Base-by-base conservation (phyloP, 2,797 vertebrate species). In the Antennarius maculatus region DNA sequence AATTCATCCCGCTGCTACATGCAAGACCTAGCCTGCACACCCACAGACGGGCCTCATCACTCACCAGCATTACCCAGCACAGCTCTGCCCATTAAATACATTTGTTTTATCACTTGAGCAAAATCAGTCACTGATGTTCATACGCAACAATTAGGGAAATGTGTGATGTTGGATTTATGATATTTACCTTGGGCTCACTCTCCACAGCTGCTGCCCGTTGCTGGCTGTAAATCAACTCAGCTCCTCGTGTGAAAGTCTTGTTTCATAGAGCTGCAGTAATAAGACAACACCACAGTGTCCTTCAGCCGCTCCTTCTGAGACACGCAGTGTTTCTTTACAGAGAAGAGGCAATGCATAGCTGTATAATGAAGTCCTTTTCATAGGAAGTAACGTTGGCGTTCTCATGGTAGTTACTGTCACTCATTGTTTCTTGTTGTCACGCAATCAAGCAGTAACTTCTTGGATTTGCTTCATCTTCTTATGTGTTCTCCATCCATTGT, bases 221-320 rank as follows among this genome's bases (percentile, higher is more conserved):
- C 12, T 43, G 46, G 52, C 50, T 59, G 57, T 84, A 48, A 80
- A 83, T 84, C 39, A 72, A 62, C 51, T 57, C 17, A 54, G 48
- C 55, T 69, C n/a, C 23, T 16, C 27, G 17, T 60, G 50, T 72
- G 62, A 66, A 73, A 74, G 0, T 27, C 46, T 66, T 14, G 16
- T 74, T 76, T 73, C 50, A 59, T 43, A 49, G 65, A 60, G 39
- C 57, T 66, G 41, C 43, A 50, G 50, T 67, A 62, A 65, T 68
- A 67, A 61, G 39, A 69, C 49, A 14, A 11, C 23, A 37, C 37
- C 50, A 46, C 18, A 42, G 17, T 69, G 56, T 72, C 28, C 56
- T 67, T 50, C 50, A 43, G 41, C 43, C 46, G 18, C 54, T 61
- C 27, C 31, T 66, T 49, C 47, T 42, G 34, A 16, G 39, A 41